Conservation (phyloP, 2,888 invertebrate species). For the Venusia cambrica region DNA sequence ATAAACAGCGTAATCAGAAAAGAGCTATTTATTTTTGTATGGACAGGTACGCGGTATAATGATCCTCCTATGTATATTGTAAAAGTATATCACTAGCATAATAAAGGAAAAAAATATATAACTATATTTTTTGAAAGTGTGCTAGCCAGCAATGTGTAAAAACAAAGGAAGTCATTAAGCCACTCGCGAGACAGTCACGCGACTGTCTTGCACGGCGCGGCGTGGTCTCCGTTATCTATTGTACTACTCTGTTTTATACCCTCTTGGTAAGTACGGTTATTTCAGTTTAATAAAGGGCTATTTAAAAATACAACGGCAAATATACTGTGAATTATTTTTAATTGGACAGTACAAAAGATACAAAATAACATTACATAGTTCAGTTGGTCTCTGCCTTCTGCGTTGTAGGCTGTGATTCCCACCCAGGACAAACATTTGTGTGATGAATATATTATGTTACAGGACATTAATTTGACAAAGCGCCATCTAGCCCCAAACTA, state of each 20-base stretch:
- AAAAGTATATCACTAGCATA: conserved; percentile 47
- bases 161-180: conserved; percentile 71
- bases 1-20: background rate
- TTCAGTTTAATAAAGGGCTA: no score
- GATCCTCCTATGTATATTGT: conserved; percentile 31
- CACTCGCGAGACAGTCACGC: conserved; percentile 69
- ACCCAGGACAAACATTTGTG: no score
- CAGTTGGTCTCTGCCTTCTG: no score
- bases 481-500: no score
- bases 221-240: conserved; percentile 50
- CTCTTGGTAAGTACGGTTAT: conserved; percentile 33
- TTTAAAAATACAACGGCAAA: no score
- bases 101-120: conserved; percentile 50
- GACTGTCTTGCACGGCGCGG: conserved; percentile 47
- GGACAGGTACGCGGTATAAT: conserved; percentile 26
- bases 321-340: no score
- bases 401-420: no score
- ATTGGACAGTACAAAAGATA: no score
- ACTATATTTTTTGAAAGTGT: conserved; percentile 49
- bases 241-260: conserved; percentile 45
- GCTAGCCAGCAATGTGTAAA: conserved; percentile 58
- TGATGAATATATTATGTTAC: conserved; percentile 15
- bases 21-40: conserved; percentile 19
- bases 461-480: conserved; percentile 18
- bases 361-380: no score